These are phyloP conservation scores for Sebastes schlegelii DNA, from an alignment of 2,113 vertebrate genomes.

Conservation along the genomic window DNA sequence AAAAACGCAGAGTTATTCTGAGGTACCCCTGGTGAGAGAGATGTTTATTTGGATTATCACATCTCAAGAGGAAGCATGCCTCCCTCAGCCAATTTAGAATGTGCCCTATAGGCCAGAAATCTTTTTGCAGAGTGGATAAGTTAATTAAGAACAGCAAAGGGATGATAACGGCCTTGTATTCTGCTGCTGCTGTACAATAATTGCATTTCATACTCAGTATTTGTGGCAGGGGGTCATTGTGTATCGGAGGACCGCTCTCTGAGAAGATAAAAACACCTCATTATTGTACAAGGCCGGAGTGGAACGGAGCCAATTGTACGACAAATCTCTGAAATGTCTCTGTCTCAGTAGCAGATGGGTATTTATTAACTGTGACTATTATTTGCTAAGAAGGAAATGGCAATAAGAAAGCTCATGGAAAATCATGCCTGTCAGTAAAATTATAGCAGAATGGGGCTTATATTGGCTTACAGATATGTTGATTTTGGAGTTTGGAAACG, in stretches of 20 bases:
- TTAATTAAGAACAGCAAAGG: conserved; percentile 73
- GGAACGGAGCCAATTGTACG: conserved; percentile 31
- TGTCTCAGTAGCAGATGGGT: conserved; percentile 14
- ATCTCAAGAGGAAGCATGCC: conserved; percentile 58
- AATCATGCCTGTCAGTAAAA: not conserved
- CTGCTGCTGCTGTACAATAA: conserved; percentile 65
- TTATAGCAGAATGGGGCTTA: not conserved
- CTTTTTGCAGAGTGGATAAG: conserved; percentile 69
- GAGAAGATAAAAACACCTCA: conserved; percentile 57
- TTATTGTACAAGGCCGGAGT: conserved; percentile 29
- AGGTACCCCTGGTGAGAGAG: conserved; percentile 44
- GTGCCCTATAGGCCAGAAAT: conserved; percentile 62
- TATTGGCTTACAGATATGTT: not conserved
- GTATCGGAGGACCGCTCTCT: conserved; percentile 37
- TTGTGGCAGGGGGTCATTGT: conserved; percentile 61
- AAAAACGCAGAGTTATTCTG: conserved; percentile 44
- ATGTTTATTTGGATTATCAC: conserved; percentile 70
- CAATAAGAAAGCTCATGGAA: not conserved
- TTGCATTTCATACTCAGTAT: conserved; percentile 60
- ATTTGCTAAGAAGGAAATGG: not conserved
- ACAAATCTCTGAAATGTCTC: conserved; percentile 16
- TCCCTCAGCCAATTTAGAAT: conserved; percentile 68
- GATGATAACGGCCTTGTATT: conserved; percentile 67
- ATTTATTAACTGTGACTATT: not conserved
- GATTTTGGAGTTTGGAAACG: not conserved